Evolutionary conservation across 2,113 vertebrate genomes (phyloP).

Genomic region (Tragelaphus buxtoni): DNA sequence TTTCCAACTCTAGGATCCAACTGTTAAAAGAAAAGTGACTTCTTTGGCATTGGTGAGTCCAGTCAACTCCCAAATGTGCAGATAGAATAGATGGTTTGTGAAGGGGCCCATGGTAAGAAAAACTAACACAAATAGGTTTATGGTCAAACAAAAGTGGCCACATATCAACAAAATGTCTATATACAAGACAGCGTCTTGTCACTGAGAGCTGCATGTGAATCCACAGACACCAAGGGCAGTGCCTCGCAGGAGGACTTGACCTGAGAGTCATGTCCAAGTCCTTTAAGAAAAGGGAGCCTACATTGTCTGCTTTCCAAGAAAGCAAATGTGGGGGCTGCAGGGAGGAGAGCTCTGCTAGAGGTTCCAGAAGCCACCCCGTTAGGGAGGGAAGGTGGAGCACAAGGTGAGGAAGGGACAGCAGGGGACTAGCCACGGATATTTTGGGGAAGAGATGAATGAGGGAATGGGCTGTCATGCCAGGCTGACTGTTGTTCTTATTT

Average conservation of each 20-base stretch:
- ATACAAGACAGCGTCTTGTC: not conserved
- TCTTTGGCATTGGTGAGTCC: no score
- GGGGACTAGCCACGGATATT: accelerated
- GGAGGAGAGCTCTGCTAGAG: accelerated
- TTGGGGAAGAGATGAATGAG: not conserved
- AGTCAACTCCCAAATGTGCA: not conserved
- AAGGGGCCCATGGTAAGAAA: not conserved
- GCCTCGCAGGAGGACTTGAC: accelerated
- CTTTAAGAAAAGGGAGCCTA: not conserved
- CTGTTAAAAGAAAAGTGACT: not conserved
- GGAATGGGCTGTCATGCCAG: accelerated
- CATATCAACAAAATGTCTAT: not conserved
- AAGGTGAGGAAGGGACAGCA: not conserved
- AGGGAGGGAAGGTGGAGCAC: no score
- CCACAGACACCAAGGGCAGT: not conserved
- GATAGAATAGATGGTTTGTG: not conserved
- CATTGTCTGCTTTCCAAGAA: not conserved
- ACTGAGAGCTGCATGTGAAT: not conserved
- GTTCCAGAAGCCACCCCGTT: not conserved
- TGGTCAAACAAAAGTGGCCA: not conserved
- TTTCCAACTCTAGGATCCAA: not conserved
- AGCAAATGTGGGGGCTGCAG: accelerated
- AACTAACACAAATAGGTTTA: not conserved
- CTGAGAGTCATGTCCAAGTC: accelerated
- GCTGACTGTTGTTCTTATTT: not conserved